Conservation (phyloP, 1,140 invertebrate genomes). For the Saccostrea echinata region DNA sequence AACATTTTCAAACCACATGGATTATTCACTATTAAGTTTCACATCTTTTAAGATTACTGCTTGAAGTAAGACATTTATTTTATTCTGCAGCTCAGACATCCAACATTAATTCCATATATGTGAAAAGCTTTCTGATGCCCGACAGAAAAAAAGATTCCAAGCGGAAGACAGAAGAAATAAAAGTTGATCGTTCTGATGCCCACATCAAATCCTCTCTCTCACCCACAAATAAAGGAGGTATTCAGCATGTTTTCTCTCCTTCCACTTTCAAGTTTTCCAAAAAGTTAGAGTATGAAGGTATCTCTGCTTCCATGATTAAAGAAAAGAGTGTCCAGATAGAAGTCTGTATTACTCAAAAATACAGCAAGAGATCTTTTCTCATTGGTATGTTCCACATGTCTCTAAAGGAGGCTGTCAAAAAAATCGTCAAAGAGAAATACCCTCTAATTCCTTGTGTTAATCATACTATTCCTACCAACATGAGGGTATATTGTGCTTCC, state of each 20-base stretch:
- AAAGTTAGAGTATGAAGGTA: constrained; percentile 71
- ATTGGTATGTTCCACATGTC: constrained; percentile 74
- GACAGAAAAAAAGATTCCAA: constrained; percentile 72
- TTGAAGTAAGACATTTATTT: neutral
- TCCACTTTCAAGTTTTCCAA: constrained; percentile 74
- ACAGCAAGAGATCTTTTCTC: constrained; percentile 69
- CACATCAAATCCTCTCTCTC: constrained; percentile 53
- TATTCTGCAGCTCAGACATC: constrained; percentile 71
- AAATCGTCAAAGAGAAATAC: constrained; percentile 72
- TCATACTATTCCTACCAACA: constrained; percentile 73
- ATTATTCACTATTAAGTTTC: no score
- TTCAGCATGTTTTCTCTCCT: constrained; percentile 75
- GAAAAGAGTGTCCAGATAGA: constrained; percentile 70
- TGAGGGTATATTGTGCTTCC: constrained; percentile 74
- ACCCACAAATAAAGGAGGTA: constrained; percentile 58
- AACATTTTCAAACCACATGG: no score
- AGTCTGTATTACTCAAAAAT: constrained; percentile 76
- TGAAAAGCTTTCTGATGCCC: constrained; percentile 74
- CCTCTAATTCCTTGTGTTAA: constrained; percentile 75
- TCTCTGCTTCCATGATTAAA: constrained; percentile 66
- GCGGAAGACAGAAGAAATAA: constrained; percentile 75
- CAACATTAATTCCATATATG: constrained; percentile 76
- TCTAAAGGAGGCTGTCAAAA: constrained; percentile 71
- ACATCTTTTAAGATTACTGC: no score
- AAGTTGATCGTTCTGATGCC: constrained; percentile 63